Conservation (phyloP, 2,113 vertebrate genomes). For the Ictalurus furcatus region DNA sequence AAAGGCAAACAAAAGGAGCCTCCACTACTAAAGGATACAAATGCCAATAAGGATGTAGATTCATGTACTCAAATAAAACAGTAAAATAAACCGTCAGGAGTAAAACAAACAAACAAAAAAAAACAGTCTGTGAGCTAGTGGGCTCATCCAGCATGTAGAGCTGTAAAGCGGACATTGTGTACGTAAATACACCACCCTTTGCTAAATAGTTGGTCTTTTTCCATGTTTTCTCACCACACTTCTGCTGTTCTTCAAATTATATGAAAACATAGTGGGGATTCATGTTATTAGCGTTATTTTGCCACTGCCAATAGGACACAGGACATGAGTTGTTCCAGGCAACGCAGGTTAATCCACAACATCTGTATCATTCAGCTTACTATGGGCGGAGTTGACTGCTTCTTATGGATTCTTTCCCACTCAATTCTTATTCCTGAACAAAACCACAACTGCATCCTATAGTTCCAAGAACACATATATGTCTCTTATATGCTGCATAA, state of each 20-base stretch:
- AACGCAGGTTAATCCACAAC: conserved; percentile 64
- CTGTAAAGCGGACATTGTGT: background rate
- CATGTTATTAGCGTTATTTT: conserved; percentile 53
- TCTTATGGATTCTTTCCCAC: conserved; percentile 30
- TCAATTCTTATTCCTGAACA: conserved; percentile 40
- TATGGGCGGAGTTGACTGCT: conserved; percentile 31
- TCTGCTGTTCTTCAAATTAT: conserved; percentile 48
- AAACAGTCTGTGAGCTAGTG: background rate
- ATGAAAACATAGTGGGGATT: conserved; percentile 55
- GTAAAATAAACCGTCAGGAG: background rate
- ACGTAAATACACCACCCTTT: background rate
- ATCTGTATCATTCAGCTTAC: conserved; percentile 53
- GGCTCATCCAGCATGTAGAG: background rate
- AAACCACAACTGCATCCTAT: conserved; percentile 41
- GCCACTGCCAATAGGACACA: conserved; percentile 52
- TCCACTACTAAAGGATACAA: conserved; percentile 10
- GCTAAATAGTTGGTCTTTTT: conserved; percentile 10
- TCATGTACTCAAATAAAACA: background rate
- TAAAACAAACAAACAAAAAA: background rate
- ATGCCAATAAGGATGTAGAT: background rate
- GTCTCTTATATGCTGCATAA: conserved; percentile 27
- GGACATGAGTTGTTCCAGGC: conserved; percentile 57
- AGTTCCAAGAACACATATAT: conserved; percentile 36
- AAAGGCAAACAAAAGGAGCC: conserved; percentile 23
- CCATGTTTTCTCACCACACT: conserved; percentile 7